Conservation (phyloP, 2,888 invertebrate species). For the Tubiluchus corallicola region DNA sequence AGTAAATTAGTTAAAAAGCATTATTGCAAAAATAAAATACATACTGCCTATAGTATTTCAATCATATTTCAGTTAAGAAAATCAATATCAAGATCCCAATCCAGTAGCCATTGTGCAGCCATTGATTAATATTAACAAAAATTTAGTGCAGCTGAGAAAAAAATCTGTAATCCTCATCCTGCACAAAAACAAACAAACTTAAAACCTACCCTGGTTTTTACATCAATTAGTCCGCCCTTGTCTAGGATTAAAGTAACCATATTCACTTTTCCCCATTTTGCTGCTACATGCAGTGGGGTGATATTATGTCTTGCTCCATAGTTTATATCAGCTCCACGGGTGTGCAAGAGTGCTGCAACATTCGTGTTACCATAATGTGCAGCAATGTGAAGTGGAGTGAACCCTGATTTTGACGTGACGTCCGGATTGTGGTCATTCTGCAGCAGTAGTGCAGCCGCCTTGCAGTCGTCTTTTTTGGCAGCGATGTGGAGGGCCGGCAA, state of each 20-base stretch:
- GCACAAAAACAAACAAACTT: too few relatives aligned
- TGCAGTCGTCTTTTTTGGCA: conserved; percentile 97
- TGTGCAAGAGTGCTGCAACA: conserved; percentile 77
- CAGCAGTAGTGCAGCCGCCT: conserved; percentile 82
- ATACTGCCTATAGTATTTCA: too few relatives aligned
- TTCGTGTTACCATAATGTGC: conserved; percentile 97
- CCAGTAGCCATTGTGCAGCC: neutral
- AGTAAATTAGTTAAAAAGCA: too few relatives aligned
- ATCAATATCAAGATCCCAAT: neutral
- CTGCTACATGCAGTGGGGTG: conserved; percentile 30
- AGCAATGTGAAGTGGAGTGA: conserved; percentile 96
- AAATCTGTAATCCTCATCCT: too few relatives aligned
- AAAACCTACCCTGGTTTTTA: conserved; percentile 55
- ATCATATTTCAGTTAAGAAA: neutral
- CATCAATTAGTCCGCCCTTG: conserved; percentile 83
- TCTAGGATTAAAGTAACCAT: conserved; percentile 85
- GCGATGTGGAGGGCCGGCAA: conserved; percentile 97
- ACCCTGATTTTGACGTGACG: conserved; percentile 88
- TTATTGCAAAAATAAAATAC: too few relatives aligned
- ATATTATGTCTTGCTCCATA: conserved; percentile 93
- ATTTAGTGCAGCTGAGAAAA: neutral
- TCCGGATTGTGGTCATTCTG: conserved; percentile 98
- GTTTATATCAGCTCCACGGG: conserved; percentile 94
- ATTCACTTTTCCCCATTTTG: conserved; percentile 34
- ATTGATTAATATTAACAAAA: neutral